Conservation (phyloP, 2,113 vertebrate species). For the Phocoena sinus region DNA sequence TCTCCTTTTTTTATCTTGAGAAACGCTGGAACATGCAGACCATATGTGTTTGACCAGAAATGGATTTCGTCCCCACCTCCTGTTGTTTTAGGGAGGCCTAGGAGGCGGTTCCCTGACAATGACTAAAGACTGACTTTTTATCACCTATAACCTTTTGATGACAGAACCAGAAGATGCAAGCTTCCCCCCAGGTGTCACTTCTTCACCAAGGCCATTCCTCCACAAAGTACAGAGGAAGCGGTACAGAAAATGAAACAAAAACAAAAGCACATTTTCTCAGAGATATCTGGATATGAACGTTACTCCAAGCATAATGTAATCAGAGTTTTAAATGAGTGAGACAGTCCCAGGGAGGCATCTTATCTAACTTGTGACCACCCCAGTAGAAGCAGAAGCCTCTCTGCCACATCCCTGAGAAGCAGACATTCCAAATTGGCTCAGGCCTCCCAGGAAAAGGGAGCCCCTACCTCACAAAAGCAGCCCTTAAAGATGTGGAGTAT, state of each 20-base stretch:
- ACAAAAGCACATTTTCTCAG: background rate
- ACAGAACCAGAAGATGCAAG: background rate
- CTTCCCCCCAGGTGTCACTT: background rate
- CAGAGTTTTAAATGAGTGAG: background rate
- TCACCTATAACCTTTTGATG: background rate
- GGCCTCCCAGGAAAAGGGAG: background rate
- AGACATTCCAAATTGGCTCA: background rate
- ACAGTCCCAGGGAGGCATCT: background rate
- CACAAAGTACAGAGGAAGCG: background rate
- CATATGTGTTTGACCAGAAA: background rate
- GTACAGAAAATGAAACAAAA: background rate
- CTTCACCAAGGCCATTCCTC: background rate
- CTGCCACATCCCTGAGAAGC: background rate
- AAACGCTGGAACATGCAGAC: background rate
- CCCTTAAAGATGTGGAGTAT: background rate
- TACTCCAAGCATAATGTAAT: background rate
- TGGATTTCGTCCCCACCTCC: background rate
- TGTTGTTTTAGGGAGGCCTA: background rate
- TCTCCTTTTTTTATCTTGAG: background rate
- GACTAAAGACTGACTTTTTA: background rate
- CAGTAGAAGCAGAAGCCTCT: background rate
- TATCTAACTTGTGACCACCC: background rate
- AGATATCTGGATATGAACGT: background rate
- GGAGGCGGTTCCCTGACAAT: background rate
- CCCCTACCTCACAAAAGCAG: background rate